Evolutionary conservation across 2,113 vertebrate genomes (phyloP), one percentile per base, ranked within the genome.

Genomic region (Vulpes lagopus): DNA sequence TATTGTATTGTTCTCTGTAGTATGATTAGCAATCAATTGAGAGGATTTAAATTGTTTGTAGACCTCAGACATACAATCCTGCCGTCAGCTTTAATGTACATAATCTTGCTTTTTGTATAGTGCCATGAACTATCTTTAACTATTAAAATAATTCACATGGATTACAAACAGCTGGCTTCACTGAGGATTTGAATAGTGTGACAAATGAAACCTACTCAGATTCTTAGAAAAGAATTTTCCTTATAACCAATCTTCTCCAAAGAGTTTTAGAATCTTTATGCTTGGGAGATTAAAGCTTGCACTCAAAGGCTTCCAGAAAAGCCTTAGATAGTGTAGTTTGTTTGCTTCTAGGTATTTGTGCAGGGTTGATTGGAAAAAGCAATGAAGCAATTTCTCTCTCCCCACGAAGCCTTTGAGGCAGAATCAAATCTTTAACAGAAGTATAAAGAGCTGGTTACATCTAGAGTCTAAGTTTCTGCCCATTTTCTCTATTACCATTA

Each of bases 31-130:
- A 97, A 90, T 97, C 96, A 97, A 19, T 30, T 98, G 96, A 98
- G 85, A 99, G 94, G 89, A 95, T 98, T 98, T 97, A 96, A 98
- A 95, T 84, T 89, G 96, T 98, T 98, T 98, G 71, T 98, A 95
- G 94, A 97, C 73, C 25, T 98, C 87, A 81, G 97, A 97, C 93
- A 96, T 98, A 93, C 92, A 97, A 89, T 90, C 49, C n/a, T 96
- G 87, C 60, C 32, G 11, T 96, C 76, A 92, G 22, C 49, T 97
- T 94, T 94, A 76, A 53, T 87, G 38, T 89, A 93, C 35, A 65
- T 76, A 17, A 49, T 97, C 71, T 81, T 97, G 84, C 67, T 57
- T 96, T 93, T 80, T 96, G 62, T 95, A n/a, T 55, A 91, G 82
- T 93, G 23, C 60, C 83, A 83, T 59, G 49, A 27, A 91, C 49